Base-by-base conservation (phyloP, 2,888 invertebrate genomes). In the Tachina fera region DNA sequence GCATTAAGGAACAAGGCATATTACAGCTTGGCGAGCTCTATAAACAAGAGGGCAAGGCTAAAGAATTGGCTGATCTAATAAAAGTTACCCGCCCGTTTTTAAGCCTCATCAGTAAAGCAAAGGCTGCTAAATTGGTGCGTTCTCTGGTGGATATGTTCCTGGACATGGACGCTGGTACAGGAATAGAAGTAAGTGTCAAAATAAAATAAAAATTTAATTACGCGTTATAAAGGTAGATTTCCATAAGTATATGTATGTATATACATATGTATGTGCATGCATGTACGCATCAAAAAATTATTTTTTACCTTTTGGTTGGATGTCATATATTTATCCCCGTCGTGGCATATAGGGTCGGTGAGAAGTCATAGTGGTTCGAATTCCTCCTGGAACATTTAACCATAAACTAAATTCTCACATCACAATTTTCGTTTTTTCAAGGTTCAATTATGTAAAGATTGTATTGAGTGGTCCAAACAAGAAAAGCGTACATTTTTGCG, bases 391-490 rank as follows among this genome's bases (percentile, higher is more conserved):
- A 31, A 31, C 6, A 31, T 31, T 31, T 31, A 31, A 31, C 31
- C 31, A 6, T 31, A 6, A 6, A 31, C 5, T 31, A 31, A 6
- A 0, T 31, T 31, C 31, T 31, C 31, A 31, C 31, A 5, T 31
- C 31, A 31, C 31, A 31, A 31, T 31, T 31, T 31, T 39, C 43
- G 9, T 9, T 61, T 13, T n/a, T 31, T 31, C 31, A 31, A 91
- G 91, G 97, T 97, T 75, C 96, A 97, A 93, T 93, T 98, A 86
- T 97, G 97, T 93, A 97, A 97, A 94, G 99, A 99, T 94, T 99
- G 99, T 94, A 99, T 99, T 94, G 98, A 98, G 94, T 99, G 99
- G 99, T 98, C 99, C 45, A 98, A 98, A 92, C 97, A 98, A 91
- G 99, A 99, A 93, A 96, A 98, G 88, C 95, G 99, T 88, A 99